These are phyloP conservation scores for Eclectus roratus DNA, from an alignment of 2,113 vertebrate species.

Conservation along the genomic window DNA sequence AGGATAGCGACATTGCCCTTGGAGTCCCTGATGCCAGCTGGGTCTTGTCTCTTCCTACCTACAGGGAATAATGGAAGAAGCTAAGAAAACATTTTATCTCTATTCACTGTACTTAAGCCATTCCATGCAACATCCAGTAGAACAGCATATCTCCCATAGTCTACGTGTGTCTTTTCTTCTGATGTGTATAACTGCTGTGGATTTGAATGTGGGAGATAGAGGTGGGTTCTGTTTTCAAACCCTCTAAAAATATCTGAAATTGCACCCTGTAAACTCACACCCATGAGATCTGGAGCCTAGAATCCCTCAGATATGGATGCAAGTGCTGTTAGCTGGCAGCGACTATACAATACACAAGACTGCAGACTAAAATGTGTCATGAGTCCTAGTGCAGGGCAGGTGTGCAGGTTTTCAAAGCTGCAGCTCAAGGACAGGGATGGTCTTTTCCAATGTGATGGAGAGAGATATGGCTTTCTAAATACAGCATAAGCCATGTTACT, in stretches of 20 bases:
- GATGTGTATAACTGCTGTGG: neutral
- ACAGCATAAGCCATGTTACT: neutral
- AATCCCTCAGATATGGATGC: neutral
- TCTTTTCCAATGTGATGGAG: neutral
- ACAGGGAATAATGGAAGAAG: neutral
- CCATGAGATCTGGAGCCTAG: neutral
- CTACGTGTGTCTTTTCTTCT: neutral
- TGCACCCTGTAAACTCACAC: neutral
- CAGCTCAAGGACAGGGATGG: neutral
- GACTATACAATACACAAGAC: no score
- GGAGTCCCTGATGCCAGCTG: neutral
- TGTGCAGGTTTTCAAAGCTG: neutral
- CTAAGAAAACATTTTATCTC: neutral
- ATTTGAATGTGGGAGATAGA: neutral
- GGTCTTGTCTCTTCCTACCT: neutral
- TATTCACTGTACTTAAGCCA: neutral
- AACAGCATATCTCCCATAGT: neutral
- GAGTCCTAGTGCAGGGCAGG: neutral
- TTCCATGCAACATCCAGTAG: neutral
- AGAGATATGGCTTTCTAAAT: neutral
- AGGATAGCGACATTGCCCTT: neutral
- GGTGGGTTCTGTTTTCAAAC: neutral
- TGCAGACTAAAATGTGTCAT: neutral
- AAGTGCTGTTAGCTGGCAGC: neutral
- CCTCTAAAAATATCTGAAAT: neutral